Conservation (phyloP, 2,888 invertebrate species). For the Mesorhabditis sp. region DNA sequence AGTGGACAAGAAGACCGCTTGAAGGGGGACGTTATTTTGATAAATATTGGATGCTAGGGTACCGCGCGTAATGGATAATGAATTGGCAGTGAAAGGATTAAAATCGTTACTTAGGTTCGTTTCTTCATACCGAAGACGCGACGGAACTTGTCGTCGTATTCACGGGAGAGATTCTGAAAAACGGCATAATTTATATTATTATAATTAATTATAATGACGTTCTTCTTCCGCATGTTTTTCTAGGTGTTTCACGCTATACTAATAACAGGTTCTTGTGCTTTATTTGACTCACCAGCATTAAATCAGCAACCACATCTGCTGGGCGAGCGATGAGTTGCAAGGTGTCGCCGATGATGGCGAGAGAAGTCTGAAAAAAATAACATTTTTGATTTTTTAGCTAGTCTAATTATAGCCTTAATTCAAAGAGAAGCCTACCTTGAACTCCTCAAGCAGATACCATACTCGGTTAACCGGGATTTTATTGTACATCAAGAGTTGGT, state of each 20-base stretch:
- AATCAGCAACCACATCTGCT: constrained; percentile 38
- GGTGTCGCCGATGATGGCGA: constrained; percentile 36
- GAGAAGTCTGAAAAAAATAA: constrained; percentile 29
- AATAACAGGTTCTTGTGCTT: background rate
- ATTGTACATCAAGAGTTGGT: constrained; percentile 33
- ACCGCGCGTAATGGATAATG: too few relatives aligned
- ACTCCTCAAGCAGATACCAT: constrained; percentile 50
- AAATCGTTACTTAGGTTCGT: background rate
- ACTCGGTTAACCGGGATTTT: constrained; percentile 33
- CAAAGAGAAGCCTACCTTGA: constrained; percentile 32
- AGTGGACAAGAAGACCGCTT: too few relatives aligned
- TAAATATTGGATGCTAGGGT: too few relatives aligned
- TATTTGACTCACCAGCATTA: constrained; percentile 20
- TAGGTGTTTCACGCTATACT: background rate
- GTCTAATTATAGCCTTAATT: background rate
- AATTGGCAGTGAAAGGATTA: too few relatives aligned
- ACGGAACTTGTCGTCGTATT: constrained; percentile 51
- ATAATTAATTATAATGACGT: background rate
- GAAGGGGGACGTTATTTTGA: too few relatives aligned
- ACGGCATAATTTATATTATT: too few relatives aligned
- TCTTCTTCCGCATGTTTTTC: background rate
- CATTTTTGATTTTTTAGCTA: background rate
- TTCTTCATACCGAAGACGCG: constrained; percentile 49
- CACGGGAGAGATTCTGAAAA: constrained; percentile 31
- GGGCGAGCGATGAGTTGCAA: constrained; percentile 37